A percentile compares a stretch with the other conserved stretches of the same genome.
Conservation (phyloP, 2,888 invertebrate species). For the Polydrusus pterygomalis region DNA sequence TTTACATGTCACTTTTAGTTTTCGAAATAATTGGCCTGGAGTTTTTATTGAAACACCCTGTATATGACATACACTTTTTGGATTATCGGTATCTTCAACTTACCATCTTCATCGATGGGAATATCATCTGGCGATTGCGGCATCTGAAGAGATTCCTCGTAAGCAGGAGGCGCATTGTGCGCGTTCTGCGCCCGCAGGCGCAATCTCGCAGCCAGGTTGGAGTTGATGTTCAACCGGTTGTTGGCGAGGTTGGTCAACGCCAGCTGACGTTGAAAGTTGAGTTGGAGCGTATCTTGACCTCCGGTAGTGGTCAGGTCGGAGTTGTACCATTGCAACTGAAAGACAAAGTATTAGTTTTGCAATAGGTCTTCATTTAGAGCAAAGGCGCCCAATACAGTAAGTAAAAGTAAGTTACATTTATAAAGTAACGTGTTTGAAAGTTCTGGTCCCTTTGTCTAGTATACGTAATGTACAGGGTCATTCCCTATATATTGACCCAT, state of each 20-base stretch:
- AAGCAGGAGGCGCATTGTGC: constrained; percentile 58
- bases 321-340: constrained; percentile 71
- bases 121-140: constrained; percentile 75
- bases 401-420: too few species aligned
- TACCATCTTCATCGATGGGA: constrained; percentile 75
- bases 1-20: too few species aligned
- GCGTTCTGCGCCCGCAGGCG: constrained; percentile 65
- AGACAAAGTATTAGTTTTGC: neutral
- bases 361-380: too few species aligned
- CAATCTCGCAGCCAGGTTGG: constrained; percentile 71
- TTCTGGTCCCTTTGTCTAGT: too few species aligned
- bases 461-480: too few species aligned
- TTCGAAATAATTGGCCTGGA: too few species aligned
- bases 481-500: too few species aligned
- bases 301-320: constrained; percentile 63
- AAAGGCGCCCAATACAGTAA: too few species aligned
- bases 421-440: too few species aligned
- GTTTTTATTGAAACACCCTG: too few species aligned
- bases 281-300: constrained; percentile 28
- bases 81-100: too few species aligned
- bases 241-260: constrained; percentile 68
- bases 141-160: constrained; percentile 40
- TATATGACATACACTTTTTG: too few species aligned
- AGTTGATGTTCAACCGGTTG: constrained; percentile 67
- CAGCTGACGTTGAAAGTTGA: constrained; percentile 58